These are phyloP conservation scores for Pterophyllum scalare DNA, from an alignment of 2,113 vertebrate genomes.

Conservation along the genomic window DNA sequence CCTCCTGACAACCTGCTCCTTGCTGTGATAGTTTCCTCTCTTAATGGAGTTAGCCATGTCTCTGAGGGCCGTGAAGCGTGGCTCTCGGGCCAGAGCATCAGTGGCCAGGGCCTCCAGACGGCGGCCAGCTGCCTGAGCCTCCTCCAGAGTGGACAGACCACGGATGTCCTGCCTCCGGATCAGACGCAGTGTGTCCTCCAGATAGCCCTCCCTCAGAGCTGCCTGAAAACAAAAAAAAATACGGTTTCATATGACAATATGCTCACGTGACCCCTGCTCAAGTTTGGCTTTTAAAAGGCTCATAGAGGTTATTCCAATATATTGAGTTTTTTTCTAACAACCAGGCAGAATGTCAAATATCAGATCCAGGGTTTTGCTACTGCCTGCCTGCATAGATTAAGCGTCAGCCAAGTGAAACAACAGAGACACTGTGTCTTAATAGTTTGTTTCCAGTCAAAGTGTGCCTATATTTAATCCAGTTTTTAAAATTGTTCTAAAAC, in stretches of 20 bases:
- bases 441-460: too few species aligned
- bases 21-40: conserved; percentile 86
- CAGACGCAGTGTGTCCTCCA: conserved; percentile 83
- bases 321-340: accelerated
- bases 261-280: too few species aligned
- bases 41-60: conserved; percentile 83
- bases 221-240: conserved; percentile 64
- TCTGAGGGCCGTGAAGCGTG: conserved; percentile 83
- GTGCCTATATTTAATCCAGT: too few species aligned
- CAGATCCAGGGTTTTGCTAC: background rate
- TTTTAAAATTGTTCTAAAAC: too few species aligned
- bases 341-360: background rate
- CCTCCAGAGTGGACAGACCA: conserved; percentile 63
- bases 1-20: conserved; percentile 79
- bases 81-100: conserved; percentile 84
- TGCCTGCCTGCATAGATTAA: background rate
- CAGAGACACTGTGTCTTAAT: too few species aligned
- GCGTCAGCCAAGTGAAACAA: background rate
- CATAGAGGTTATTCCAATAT: background rate
- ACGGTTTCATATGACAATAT: background rate
- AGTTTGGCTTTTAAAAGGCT: too few species aligned
- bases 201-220: conserved; percentile 84
- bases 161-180: conserved; percentile 80
- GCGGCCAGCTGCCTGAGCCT: conserved; percentile 80
- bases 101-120: conserved; percentile 87